phyloP scores from a whole-genome alignment of 2,113 vertebrate species.

The Pteruthius melanotis region DNA sequence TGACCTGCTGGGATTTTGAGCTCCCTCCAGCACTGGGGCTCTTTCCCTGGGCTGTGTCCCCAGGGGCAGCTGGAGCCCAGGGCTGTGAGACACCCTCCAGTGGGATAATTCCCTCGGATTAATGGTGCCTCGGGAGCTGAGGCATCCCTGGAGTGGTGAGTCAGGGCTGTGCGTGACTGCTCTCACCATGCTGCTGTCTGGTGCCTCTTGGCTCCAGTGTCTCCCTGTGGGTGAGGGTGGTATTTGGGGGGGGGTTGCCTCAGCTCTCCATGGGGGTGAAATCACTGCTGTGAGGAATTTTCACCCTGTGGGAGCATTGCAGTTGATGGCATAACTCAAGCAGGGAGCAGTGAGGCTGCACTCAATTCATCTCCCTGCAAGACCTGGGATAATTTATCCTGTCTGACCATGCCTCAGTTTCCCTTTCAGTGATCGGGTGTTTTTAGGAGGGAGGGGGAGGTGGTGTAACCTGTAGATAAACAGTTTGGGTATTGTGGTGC shows the following conservation, averaged over 20 bases:
- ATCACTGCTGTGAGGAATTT: background rate
- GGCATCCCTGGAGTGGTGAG: background rate
- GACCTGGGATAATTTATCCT: accelerated
- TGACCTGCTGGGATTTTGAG: background rate
- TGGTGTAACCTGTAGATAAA: background rate
- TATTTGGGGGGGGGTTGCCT: background rate
- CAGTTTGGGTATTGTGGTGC: background rate
- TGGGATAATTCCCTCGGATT: background rate
- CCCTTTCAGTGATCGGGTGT: background rate
- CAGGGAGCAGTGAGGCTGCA: background rate
- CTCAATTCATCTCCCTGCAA: background rate
- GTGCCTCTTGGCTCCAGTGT: background rate
- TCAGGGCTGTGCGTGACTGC: background rate
- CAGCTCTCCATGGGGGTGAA: background rate
- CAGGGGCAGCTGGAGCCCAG: background rate
- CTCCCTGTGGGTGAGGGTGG: background rate
- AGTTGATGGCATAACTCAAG: background rate
- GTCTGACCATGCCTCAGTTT: background rate
- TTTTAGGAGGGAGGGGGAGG: background rate
- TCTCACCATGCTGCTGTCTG: background rate
- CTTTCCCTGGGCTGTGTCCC: background rate
- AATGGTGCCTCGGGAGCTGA: background rate
- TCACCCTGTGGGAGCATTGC: background rate
- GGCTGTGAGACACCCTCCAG: background rate
- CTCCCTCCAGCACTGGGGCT: background rate